Evolutionary conservation across 2,888 invertebrate species (phyloP), one percentile per base, ranked within the genome.

Genomic region (Alentia gelatinosa): DNA sequence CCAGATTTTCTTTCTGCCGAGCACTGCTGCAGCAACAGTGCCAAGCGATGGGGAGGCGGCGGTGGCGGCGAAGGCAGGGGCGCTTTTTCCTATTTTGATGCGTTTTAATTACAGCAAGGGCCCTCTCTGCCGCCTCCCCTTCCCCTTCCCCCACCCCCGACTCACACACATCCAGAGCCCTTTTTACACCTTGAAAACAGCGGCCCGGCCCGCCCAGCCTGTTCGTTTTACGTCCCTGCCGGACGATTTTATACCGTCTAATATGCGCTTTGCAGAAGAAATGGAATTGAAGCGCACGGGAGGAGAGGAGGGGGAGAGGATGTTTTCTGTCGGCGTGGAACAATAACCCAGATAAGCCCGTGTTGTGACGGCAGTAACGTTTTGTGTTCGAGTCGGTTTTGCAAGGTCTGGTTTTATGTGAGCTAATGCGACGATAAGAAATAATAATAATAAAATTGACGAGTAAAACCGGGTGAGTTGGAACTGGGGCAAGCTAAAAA

Each of bases 1-100:
- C 68, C 68, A 68, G 68, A 68, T 68, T 68, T 30, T n/a, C n/a
- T n/a, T n/a, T n/a, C n/a, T n/a, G n/a, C n/a, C n/a, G n/a, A n/a
- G n/a, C 30, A 15, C 68, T 68, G 68, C 30, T 30, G 68, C 68
- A 68, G 68, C 68, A 68, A 68, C 68, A 68, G 68, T 9, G 68
- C 26, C 5, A 26, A 56, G 68, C 68, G 47, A 47, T 30, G 26
- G 56, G 56, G 56, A 56, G 56, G 68, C 30, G 26, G 68, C 68
- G 26, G n/a, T 56, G n/a, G 56, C 19, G 56, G 56, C n/a, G n/a
- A n/a, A n/a, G 56, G 56, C 56, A n/a, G 56, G 56, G 19, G 5
- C 19, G 56, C 56, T 68, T 68, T 68, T 68, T 68, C 68, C 68
- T 68, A 30, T 68, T 68, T 68, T 68, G 68, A 68, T 68, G 68